Percentiles rank a stretch among this genome's conserved stretches.
phyloP scores from a whole-genome alignment of 2,797 vertebrate genomes.

The Scarus forsteni region DNA sequence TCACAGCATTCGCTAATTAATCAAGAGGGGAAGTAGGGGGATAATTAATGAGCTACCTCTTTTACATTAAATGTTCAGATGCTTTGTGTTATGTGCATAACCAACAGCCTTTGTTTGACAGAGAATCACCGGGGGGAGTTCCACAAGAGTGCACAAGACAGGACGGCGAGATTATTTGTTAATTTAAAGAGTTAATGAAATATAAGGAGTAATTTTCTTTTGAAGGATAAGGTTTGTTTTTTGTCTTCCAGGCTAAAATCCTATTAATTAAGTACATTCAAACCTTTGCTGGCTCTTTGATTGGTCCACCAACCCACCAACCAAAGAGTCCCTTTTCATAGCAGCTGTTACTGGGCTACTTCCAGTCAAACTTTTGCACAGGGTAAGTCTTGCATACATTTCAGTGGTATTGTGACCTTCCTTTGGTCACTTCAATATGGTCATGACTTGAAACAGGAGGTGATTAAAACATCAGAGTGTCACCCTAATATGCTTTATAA shows the following conservation, averaged over 20 bases:
- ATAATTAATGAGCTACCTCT: slow-evolving; percentile 56
- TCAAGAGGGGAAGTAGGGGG: slow-evolving; percentile 38
- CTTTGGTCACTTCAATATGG: no score
- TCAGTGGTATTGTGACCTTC: no score
- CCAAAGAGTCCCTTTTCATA: no score
- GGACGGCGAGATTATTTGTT: slow-evolving; percentile 20
- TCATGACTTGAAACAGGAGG: no score
- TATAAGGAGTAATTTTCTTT: slow-evolving; percentile 35
- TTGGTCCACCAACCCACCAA: no score
- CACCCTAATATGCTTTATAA: no score
- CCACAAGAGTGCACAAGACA: slow-evolving; percentile 86
- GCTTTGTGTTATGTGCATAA: slow-evolving; percentile 79
- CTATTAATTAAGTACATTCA: slow-evolving; percentile 24
- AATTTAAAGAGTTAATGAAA: slow-evolving; percentile 27
- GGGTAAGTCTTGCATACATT: no score
- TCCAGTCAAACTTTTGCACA: no score
- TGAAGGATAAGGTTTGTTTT: slow-evolving; percentile 25
- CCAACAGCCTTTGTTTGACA: slow-evolving; percentile 89
- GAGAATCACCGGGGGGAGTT: slow-evolving; percentile 83
- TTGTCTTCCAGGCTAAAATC: slow-evolving; percentile 38
- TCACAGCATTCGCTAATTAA: slow-evolving; percentile 55
- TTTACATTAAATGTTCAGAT: slow-evolving; percentile 50
- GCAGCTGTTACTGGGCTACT: no score
- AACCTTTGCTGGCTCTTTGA: no score
- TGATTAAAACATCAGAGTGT: no score